Evolutionary conservation across 2,888 invertebrate genomes (phyloP).

Genomic region (Branchellion lobata): DNA sequence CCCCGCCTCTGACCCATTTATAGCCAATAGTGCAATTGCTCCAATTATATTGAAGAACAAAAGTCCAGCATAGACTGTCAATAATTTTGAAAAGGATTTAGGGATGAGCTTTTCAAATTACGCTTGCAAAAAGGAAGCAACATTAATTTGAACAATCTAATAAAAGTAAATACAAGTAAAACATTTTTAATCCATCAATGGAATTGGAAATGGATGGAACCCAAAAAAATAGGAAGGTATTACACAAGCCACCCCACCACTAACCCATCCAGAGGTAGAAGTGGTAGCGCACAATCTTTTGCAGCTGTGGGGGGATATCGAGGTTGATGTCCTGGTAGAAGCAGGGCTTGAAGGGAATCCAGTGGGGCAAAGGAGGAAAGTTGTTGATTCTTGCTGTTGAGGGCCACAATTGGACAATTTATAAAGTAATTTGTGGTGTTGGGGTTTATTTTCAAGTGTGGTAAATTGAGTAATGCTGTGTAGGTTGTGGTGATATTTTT

Average conservation of each 20-base stretch:
- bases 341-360: conserved; percentile 85
- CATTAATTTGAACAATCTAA: not conserved
- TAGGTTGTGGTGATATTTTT: too few relatives aligned
- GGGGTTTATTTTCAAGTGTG: too few relatives aligned
- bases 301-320: conserved; percentile 96
- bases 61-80: conserved; percentile 80
- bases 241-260: conserved; percentile 6
- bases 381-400: conserved; percentile 77
- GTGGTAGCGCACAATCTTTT: conserved; percentile 87
- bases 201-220: not conserved
- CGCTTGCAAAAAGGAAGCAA: too few relatives aligned
- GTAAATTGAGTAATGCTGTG: too few relatives aligned
- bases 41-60: conserved; percentile 70
- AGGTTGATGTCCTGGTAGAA: conserved; percentile 99
- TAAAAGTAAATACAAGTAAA: not conserved
- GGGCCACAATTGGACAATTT: not conserved
- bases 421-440: too few relatives aligned
- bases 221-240: not conserved
- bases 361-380: conserved; percentile 93
- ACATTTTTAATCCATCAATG: not conserved
- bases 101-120: not conserved
- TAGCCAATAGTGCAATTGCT: conserved; percentile 72
- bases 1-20: conserved; percentile 59
- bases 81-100: not conserved
- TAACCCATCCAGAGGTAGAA: conserved; percentile 96